Conservation (phyloP, 2,888 invertebrate genomes). For the Julus scandinavius region DNA sequence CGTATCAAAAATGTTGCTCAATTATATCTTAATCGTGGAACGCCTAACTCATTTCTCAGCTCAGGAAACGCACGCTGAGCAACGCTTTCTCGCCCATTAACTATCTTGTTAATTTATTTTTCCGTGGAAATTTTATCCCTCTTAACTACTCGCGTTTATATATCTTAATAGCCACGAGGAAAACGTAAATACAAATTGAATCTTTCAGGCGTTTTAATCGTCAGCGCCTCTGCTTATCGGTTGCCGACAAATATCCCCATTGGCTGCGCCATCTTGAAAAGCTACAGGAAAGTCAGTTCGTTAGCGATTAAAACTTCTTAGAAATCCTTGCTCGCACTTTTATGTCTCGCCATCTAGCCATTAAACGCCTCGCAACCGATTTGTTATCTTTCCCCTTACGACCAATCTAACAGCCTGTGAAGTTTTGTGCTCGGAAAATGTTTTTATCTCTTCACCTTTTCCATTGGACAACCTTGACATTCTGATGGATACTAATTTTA, state of each 20-base stretch:
- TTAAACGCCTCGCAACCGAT: neutral
- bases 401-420: neutral
- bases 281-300: neutral
- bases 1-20: neutral
- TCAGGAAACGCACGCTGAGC: neutral
- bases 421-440: neutral
- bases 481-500: neutral
- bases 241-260: neutral
- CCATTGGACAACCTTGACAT: neutral
- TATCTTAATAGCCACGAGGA: neutral
- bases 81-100: neutral
- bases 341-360: neutral
- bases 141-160: neutral
- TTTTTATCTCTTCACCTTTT: neutral
- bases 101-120: constrained; percentile 25
- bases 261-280: neutral
- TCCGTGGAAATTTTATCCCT: neutral
- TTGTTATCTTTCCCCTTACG: neutral
- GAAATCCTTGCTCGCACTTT: neutral
- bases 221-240: neutral
- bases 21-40: neutral
- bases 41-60: neutral
- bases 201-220: constrained; percentile 35
- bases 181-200: constrained; percentile 36
- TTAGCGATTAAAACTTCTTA: neutral